Percentiles rank a stretch among this genome's conserved stretches.
Conservation (phyloP, 92 coral and sea anemone genomes). For the Metridium senile region DNA sequence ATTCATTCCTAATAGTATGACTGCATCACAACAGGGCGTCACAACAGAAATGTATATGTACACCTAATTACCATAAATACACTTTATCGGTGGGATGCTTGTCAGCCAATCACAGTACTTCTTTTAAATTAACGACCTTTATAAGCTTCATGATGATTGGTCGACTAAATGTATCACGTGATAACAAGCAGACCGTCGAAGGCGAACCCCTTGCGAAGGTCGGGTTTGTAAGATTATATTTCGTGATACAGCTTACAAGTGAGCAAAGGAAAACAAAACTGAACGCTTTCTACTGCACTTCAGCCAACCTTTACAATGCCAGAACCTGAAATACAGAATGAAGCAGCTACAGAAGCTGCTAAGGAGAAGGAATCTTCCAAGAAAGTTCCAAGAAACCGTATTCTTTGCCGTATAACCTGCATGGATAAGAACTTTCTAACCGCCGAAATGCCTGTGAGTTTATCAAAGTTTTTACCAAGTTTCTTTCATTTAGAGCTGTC, state of each 20-base stretch:
- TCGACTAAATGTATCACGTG: constrained; percentile 10
- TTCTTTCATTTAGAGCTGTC: background rate
- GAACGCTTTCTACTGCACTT: background rate
- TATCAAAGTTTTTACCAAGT: constrained; percentile 3
- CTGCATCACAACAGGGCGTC: constrained; percentile 35
- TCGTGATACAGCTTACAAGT: constrained; percentile 1
- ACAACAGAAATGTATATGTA: constrained; percentile 11
- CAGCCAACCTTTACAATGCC: constrained; percentile 45
- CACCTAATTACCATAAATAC: constrained; percentile 25
- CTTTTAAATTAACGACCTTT: constrained; percentile 5
- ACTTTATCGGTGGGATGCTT: constrained; percentile 13
- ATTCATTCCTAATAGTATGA: constrained; percentile 20
- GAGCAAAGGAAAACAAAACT: constrained; percentile 11
- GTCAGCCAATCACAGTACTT: constrained; percentile 11
- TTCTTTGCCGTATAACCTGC: constrained; percentile 84
- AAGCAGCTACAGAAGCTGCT: constrained; percentile 51
- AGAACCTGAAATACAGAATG: constrained; percentile 56
- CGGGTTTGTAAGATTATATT: constrained; percentile 8
- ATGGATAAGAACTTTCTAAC: constrained; percentile 87
- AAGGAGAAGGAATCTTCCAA: constrained; percentile 55
- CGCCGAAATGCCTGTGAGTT: constrained; percentile 83
- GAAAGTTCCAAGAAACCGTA: constrained; percentile 81
- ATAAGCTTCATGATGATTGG: constrained; percentile 19
- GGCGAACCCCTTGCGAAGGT: constrained; percentile 20
- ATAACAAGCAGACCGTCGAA: constrained; percentile 4